Evolutionary conservation across 2,888 invertebrate genomes (phyloP), one percentile per base, ranked within the genome.

Genomic region (Nesidiocoris tenuis): DNA sequence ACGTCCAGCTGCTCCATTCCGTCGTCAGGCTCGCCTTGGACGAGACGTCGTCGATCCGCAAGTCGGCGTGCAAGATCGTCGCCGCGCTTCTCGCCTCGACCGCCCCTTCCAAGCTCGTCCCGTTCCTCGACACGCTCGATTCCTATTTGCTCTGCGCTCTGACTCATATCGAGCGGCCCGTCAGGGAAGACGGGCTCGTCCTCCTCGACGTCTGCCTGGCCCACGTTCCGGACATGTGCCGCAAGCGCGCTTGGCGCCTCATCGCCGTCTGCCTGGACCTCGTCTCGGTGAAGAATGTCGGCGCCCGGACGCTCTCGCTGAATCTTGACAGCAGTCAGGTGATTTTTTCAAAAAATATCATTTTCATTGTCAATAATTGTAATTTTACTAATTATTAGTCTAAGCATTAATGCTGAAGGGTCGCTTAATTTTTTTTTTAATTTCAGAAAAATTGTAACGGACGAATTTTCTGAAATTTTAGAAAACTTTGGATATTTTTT

Each of bases 131-230:
- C 78, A 86, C 92, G 3, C 84, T 96, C 77, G 89, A 91, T 19
- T 91, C 93, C 0, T 93, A 94, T 83, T 83, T 96, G 64, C 88
- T 91, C 71, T 95, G 95, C 85, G 92, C 94, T 0, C 94, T 96
- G 93, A 95, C 95, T 0, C 93, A 96, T 81, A 92, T 96, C 77
- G 89, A 92, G 82, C 87, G 87, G 12, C 86, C 87, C 67, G 90
- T 96, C 78, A 93, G 94, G 82, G 91, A 93, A 82, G 95, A 95
- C 83, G 92, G 95, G 0, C 85, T 96, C 0, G 82, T 89, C 0
- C 88, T 95, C 79, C 84, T 96, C 18, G 95, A 95, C 82, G 86
- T 90, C 59, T 85, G 95, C n/a, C 83, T 94, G 16, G 85, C 87
- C 57, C 87, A 89, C 80, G 87, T 89, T 72, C 91, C 92, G 1